Evolutionary conservation across 2,113 vertebrate genomes (phyloP).

Genomic region (Gyps fulvus): DNA sequence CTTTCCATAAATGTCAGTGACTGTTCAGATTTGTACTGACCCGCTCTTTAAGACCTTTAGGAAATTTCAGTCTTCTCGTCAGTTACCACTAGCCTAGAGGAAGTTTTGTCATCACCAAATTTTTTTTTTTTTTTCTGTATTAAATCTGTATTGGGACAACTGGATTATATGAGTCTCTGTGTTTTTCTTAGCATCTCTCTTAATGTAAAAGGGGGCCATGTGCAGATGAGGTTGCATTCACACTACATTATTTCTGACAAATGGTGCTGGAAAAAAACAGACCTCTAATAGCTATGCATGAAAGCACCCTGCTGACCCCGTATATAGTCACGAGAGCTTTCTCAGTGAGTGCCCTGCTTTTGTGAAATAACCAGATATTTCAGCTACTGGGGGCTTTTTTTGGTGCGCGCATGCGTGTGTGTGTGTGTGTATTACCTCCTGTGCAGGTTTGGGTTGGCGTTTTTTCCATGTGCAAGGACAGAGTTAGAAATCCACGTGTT

Average conservation of each 20-base stretch:
- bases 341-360: neutral
- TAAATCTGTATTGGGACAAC: neutral
- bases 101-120: neutral
- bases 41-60: neutral
- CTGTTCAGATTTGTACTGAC: neutral
- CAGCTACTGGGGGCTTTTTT: neutral
- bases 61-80: neutral
- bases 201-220: neutral
- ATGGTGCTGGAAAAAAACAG: neutral
- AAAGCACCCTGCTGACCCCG: neutral
- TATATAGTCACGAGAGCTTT: neutral
- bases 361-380: neutral
- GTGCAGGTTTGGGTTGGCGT: neutral
- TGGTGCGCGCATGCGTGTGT: neutral
- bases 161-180: neutral
- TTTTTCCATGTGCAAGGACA: neutral
- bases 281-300: neutral
- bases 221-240: neutral
- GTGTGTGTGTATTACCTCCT: neutral
- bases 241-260: constrained; percentile 24
- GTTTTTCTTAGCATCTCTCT: neutral
- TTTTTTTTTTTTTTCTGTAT: neutral
- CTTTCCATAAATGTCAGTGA: neutral
- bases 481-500: neutral
- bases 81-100: neutral